Evolutionary conservation across 2,888 invertebrate species (phyloP).

Genomic region (Pyrgus malvae): DNA sequence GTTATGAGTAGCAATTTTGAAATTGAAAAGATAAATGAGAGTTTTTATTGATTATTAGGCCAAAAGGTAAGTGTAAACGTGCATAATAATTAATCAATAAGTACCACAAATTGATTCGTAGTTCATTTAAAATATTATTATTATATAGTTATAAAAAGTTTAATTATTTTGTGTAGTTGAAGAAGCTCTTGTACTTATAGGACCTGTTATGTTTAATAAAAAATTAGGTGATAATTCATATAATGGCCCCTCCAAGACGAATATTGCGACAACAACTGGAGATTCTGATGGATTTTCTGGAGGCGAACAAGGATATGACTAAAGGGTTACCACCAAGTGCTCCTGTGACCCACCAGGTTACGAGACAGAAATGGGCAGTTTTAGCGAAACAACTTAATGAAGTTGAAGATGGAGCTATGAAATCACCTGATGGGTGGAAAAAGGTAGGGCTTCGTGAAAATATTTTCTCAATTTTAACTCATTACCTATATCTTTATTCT

Average conservation of each 20-base stretch:
- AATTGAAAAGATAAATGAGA: neutral
- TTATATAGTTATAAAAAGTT: too few relatives aligned
- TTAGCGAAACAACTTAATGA: conserved; percentile 63
- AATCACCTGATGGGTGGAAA: conserved; percentile 68
- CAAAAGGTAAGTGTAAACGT: too few relatives aligned
- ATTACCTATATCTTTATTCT: too few relatives aligned
- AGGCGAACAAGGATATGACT: conserved; percentile 61
- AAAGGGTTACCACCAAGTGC: conserved; percentile 56
- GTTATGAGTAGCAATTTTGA: neutral
- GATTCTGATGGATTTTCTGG: conserved; percentile 62
- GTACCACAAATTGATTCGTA: too few relatives aligned
- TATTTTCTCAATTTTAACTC: too few relatives aligned
- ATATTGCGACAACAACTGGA: conserved; percentile 62
- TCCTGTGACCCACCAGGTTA: conserved; percentile 53
- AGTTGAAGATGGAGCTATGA: conserved; percentile 56
- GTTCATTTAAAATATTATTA: too few relatives aligned
- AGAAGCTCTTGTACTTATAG: too few relatives aligned
- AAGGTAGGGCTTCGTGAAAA: conserved; percentile 49
- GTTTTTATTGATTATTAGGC: neutral
- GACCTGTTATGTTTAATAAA: too few relatives aligned
- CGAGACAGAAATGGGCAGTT: conserved; percentile 59
- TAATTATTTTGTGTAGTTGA: too few relatives aligned
- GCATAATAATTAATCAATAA: too few relatives aligned
- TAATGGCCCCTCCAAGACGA: conserved; percentile 69
- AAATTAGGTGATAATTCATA: neutral